A percentile compares a stretch with the other conserved stretches of the same genome.
phyloP scores from a whole-genome alignment of 2,797 vertebrate species.

The Enteromius afrohamiltoni region DNA sequence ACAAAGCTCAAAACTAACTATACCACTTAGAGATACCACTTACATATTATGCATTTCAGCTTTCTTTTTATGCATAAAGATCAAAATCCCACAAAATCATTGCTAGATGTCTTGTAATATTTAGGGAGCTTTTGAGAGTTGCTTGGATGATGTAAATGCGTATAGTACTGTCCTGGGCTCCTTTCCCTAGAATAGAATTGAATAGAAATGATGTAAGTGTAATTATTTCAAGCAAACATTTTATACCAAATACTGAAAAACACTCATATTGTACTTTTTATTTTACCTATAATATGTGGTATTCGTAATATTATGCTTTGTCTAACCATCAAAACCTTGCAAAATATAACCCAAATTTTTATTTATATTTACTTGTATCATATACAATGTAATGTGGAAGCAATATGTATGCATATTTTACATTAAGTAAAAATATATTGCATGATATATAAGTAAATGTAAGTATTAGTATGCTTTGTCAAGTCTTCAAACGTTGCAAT shows the following conservation, averaged over 20 bases:
- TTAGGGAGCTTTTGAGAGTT: background rate
- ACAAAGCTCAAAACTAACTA: background rate
- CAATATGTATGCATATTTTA: background rate
- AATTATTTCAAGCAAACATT: background rate
- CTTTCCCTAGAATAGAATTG: background rate
- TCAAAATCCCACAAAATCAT: background rate
- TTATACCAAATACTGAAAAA: background rate
- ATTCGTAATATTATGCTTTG: background rate
- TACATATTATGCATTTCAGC: background rate
- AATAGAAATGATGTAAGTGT: background rate
- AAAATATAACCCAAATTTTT: background rate
- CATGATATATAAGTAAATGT: background rate
- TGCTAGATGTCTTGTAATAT: background rate
- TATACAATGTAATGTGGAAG: background rate
- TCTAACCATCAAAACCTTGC: background rate
- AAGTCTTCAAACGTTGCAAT: background rate
- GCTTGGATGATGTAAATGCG: background rate
- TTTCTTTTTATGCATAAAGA: background rate
- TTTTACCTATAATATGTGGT: background rate
- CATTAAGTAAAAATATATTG: background rate
- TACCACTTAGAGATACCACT: background rate
- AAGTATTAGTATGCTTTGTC: background rate
- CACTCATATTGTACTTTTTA: background rate
- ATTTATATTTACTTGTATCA: background rate
- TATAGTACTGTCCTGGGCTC: background rate